Percentiles rank a stretch among this genome's conserved stretches.
phyloP scores from a whole-genome alignment of 2,888 invertebrate species.

The Sacculina carcini region DNA sequence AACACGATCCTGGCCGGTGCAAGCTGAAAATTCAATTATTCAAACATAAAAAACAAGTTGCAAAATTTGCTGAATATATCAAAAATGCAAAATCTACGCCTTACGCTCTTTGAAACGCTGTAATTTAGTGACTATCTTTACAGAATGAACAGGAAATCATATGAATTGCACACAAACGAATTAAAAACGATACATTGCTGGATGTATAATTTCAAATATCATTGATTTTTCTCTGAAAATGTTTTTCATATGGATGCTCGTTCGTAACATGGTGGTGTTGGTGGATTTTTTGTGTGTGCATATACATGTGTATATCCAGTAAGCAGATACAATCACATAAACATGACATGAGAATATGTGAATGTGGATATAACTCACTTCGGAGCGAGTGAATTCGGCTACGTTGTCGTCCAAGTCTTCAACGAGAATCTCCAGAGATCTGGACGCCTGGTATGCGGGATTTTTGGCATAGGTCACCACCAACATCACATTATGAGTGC shows the following conservation, averaged over 20 bases:
- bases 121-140: too few species aligned
- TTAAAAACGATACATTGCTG: too few species aligned
- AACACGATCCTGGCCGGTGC: slow-evolving; percentile 34
- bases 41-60: too few species aligned
- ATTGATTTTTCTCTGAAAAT: not conserved
- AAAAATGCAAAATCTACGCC: too few species aligned
- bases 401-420: slow-evolving; percentile 52
- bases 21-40: slow-evolving; percentile 23
- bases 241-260: not conserved
- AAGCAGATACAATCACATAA: not conserved
- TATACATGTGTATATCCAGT: not conserved
- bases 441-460: slow-evolving; percentile 44
- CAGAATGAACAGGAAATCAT: too few species aligned
- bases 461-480: slow-evolving; percentile 50
- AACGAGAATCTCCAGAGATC: slow-evolving; percentile 37
- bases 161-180: too few species aligned
- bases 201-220: too few species aligned
- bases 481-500: slow-evolving; percentile 44
- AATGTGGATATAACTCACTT: slow-evolving; percentile 25
- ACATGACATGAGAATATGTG: too few species aligned
- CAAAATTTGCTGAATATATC: too few species aligned
- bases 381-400: slow-evolving; percentile 37
- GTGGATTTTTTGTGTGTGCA: not conserved
- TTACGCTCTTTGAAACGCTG: too few species aligned
- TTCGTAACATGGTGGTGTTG: not conserved